Evolutionary conservation across 2,888 invertebrate genomes (phyloP).

Genomic region (Brachyptera putata): DNA sequence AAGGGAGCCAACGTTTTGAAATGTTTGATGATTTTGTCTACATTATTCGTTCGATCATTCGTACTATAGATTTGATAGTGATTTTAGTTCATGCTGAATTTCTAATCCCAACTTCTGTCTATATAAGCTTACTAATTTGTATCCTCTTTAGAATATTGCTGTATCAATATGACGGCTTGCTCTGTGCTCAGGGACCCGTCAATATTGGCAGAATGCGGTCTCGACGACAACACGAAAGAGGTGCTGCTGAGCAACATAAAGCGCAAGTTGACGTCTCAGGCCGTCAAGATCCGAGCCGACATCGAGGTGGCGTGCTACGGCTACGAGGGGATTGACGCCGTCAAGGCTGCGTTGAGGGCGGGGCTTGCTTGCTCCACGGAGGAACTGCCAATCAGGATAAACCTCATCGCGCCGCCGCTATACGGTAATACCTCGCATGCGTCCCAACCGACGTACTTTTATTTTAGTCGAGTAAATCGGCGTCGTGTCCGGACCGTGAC

Average conservation of each 20-base stretch:
- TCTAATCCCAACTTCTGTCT: too few relatives aligned
- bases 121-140: too few relatives aligned
- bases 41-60: too few relatives aligned
- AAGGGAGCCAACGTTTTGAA: too few relatives aligned
- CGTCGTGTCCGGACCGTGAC: too few relatives aligned
- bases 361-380: slow-evolving; percentile 88
- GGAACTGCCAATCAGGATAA: slow-evolving; percentile 95
- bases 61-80: too few relatives aligned
- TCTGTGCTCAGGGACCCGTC: slow-evolving; percentile 78
- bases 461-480: too few relatives aligned
- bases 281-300: slow-evolving; percentile 91
- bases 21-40: too few relatives aligned
- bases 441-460: too few relatives aligned
- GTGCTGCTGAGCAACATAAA: slow-evolving; percentile 92
- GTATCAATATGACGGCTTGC: too few relatives aligned
- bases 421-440: slow-evolving; percentile 57
- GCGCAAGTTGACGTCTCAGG: slow-evolving; percentile 92
- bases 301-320: slow-evolving; percentile 93
- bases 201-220: slow-evolving; percentile 90
- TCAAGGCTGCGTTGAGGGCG: slow-evolving; percentile 84
- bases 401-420: slow-evolving; percentile 95
- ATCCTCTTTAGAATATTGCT: too few relatives aligned
- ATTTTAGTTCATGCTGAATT: too few relatives aligned
- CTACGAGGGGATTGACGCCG: slow-evolving; percentile 98
- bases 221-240: slow-evolving; percentile 88